Evolutionary conservation across 2,797 vertebrate genomes (phyloP).

Genomic region (Prionace glauca): DNA sequence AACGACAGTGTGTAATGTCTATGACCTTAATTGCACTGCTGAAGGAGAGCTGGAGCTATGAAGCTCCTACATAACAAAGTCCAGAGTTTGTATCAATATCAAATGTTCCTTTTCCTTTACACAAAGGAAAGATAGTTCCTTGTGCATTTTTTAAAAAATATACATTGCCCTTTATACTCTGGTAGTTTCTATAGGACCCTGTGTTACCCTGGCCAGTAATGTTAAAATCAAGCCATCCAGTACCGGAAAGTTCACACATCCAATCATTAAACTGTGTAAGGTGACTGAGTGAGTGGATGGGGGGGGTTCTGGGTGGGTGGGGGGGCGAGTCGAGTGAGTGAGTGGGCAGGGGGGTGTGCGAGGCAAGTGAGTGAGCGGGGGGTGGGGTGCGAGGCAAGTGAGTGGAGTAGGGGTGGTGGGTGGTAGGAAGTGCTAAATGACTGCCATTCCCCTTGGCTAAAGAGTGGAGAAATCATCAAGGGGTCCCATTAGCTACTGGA

Average conservation of each 20-base stretch:
- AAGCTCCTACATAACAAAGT: not conserved
- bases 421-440: not conserved
- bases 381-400: no score
- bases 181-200: not conserved
- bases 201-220: not conserved
- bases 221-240: not conserved
- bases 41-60: constrained; percentile 21
- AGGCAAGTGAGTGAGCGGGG: no score
- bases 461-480: not conserved
- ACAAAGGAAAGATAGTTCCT: not conserved
- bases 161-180: not conserved
- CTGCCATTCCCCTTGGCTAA: not conserved
- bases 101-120: not conserved
- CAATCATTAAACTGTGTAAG: not conserved
- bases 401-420: no score
- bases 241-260: not conserved
- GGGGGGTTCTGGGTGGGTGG: not conserved
- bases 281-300: no score
- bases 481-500: not conserved
- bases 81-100: not conserved
- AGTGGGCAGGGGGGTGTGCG: no score
- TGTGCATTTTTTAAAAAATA: not conserved
- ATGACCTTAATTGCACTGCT: constrained; percentile 27
- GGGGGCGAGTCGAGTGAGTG: not conserved
- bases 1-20: not conserved